Conservation (phyloP, 35 echinoderm and acorn worm genomes). For the Acanthaster planci region DNA sequence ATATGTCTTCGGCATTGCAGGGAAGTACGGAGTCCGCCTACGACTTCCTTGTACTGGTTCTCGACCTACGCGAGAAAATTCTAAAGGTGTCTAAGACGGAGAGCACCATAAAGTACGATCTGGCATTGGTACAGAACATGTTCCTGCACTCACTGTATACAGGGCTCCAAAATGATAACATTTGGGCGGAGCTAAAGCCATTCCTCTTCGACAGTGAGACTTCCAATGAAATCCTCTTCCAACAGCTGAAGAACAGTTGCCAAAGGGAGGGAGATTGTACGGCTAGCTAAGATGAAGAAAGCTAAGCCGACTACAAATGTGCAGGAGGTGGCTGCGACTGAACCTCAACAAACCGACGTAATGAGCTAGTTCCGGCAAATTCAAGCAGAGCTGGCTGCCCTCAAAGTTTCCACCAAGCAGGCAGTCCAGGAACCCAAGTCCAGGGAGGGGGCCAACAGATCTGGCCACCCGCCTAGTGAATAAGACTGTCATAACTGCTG, state of each 20-base stretch:
- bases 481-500: slow-evolving; percentile 2
- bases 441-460: not conserved
- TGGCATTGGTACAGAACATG: not conserved
- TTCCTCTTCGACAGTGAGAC: not conserved
- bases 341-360: not conserved
- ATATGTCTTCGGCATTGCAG: slow-evolving; percentile 12
- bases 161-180: slow-evolving; percentile 28
- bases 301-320: not conserved
- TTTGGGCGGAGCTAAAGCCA: slow-evolving; percentile 5
- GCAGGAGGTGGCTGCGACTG: not conserved
- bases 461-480: not conserved
- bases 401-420: not conserved
- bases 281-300: slow-evolving; percentile 22
- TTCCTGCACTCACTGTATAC: slow-evolving; percentile 28
- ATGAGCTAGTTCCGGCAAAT: slow-evolving; percentile 14
- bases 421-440: not conserved
- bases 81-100: slow-evolving; percentile 22
- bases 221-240: slow-evolving; percentile 23
- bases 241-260: not conserved
- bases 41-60: slow-evolving; percentile 13
- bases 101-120: not conserved
- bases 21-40: slow-evolving; percentile 21
- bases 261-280: not conserved
- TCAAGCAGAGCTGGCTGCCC: slow-evolving; percentile 28
- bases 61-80: slow-evolving; percentile 31